Evolutionary conservation across 2,888 invertebrate genomes (phyloP).

Genomic region (Callinectes sapidus): DNA sequence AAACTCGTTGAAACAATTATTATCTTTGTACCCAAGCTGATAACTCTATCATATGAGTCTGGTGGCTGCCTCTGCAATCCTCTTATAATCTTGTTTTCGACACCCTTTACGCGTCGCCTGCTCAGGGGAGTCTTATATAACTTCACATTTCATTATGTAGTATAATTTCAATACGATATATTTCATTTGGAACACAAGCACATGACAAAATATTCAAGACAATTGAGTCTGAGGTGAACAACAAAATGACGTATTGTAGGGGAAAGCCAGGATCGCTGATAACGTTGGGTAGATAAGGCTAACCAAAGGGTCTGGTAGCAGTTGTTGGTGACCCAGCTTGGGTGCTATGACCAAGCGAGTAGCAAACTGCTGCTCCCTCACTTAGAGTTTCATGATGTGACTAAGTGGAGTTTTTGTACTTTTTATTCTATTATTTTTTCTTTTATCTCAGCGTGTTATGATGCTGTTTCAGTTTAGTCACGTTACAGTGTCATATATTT

Average conservation of each 20-base stretch:
- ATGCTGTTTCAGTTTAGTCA: neutral
- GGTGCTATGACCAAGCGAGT: slow-evolving; percentile 23
- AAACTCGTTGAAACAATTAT: neutral
- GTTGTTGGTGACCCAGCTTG: neutral
- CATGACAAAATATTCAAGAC: neutral
- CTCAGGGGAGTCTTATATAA: neutral
- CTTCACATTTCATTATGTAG: neutral
- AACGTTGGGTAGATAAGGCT: neutral
- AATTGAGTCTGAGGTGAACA: neutral
- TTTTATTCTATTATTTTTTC: no score
- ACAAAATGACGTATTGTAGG: neutral
- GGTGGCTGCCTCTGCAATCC: neutral
- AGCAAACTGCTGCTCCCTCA: neutral
- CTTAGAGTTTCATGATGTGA: neutral
- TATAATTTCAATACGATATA: neutral
- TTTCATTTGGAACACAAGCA: neutral
- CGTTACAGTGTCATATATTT: neutral
- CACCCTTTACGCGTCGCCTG: neutral
- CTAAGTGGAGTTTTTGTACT: neutral
- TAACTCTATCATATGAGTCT: slow-evolving; percentile 34
- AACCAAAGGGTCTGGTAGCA: neutral
- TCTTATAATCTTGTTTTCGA: slow-evolving; percentile 3
- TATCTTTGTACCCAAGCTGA: slow-evolving; percentile 44
- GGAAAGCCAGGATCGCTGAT: neutral
- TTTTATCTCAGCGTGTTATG: neutral